Evolutionary conservation across 1,140 invertebrate species (phyloP).

Genomic region (Neotoxoptera formosana): DNA sequence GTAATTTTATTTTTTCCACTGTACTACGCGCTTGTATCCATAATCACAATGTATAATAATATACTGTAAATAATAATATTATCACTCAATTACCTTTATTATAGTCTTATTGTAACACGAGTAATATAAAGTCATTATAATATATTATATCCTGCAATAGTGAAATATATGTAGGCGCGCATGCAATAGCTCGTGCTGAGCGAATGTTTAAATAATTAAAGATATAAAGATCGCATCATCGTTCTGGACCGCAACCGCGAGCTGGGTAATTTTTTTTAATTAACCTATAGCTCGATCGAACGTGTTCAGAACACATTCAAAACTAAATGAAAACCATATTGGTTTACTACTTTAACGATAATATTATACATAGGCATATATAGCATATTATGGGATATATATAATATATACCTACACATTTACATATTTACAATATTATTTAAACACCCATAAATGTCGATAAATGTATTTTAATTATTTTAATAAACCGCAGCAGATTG

Average conservation of each 20-base stretch:
- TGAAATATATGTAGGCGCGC: background rate
- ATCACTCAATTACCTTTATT: background rate
- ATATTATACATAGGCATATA: no score
- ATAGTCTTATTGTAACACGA: no score
- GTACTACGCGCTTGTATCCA: background rate
- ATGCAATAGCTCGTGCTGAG: background rate
- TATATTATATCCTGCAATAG: background rate
- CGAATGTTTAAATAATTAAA: background rate
- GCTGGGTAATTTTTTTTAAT: background rate
- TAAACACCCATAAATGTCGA: background rate
- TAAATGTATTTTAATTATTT: background rate
- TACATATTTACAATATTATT: conserved; percentile 1
- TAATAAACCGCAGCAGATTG: background rate
- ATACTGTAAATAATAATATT: no score
- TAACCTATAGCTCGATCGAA: background rate
- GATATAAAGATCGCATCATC: background rate
- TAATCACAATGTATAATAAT: background rate
- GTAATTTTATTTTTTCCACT: background rate
- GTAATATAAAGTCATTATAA: no score
- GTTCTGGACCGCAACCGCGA: background rate
- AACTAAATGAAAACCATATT: background rate
- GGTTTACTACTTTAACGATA: background rate
- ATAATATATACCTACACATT: background rate
- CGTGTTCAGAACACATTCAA: background rate
- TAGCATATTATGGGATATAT: background rate